Conservation (phyloP, 2,888 invertebrate genomes). For the Eupithecia tripunctaria region DNA sequence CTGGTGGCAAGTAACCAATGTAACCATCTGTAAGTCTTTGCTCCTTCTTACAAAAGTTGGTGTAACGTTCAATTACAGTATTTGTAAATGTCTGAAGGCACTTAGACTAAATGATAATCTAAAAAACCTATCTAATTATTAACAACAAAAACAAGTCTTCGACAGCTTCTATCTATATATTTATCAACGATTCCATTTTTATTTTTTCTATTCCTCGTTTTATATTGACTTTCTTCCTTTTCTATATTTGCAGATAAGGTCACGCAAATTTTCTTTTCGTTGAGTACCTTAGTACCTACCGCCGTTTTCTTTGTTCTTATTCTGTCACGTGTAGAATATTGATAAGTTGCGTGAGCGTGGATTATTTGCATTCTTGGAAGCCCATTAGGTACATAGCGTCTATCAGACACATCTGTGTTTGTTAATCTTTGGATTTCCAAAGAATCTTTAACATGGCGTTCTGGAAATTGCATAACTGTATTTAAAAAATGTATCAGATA, state of each 20-base stretch:
- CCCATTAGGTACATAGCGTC: constrained; percentile 47
- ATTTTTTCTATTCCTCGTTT: neutral
- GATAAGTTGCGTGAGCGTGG: constrained; percentile 73
- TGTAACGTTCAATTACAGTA: neutral
- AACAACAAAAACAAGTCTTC: neutral
- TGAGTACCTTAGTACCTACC: constrained; percentile 45
- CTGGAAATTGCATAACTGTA: neutral
- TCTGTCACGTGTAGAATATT: constrained; percentile 68
- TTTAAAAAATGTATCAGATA: neutral
- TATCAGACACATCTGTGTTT: constrained; percentile 31
- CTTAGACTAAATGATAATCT: neutral
- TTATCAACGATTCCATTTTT: neutral
- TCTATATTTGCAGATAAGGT: constrained; percentile 39
- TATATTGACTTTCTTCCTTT: constrained; percentile 9
- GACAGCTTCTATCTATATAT: neutral
- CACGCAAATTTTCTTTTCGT: constrained; percentile 38
- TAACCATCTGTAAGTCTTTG: neutral
- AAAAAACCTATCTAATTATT: neutral
- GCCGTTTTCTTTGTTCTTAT: constrained; percentile 57
- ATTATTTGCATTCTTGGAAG: constrained; percentile 66
- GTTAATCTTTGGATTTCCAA: constrained; percentile 26
- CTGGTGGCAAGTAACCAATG: neutral
- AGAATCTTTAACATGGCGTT: neutral
- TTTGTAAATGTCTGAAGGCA: neutral
- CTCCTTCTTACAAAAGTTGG: neutral